These are phyloP conservation scores for Fulmarus glacialis DNA, from an alignment of 2,113 vertebrate species.

Conservation along the genomic window DNA sequence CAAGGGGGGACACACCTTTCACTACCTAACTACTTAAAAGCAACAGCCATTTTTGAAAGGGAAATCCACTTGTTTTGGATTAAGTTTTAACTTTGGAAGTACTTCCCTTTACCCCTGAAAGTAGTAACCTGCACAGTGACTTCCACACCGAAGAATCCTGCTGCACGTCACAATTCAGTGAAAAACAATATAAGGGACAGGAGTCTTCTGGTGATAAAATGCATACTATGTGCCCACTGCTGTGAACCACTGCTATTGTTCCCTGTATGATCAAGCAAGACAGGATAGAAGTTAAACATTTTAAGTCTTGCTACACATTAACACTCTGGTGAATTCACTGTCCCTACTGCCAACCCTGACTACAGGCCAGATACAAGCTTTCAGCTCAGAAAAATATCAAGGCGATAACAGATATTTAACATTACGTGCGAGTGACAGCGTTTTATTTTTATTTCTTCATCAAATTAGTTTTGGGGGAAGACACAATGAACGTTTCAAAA, in stretches of 20 bases:
- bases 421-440: fast-evolving
- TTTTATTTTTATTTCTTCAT: not conserved
- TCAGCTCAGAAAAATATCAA: not conserved
- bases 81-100: not conserved
- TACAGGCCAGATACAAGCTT: not conserved
- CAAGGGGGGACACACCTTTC: not conserved
- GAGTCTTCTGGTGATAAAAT: not conserved
- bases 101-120: not conserved
- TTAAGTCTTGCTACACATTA: fast-evolving
- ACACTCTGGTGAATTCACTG: fast-evolving
- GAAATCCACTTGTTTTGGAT: not conserved
- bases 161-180: not conserved
- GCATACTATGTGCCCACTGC: not conserved
- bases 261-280: fast-evolving
- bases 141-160: not conserved
- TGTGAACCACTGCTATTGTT: not conserved
- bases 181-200: not conserved
- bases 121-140: not conserved
- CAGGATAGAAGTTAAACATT: not conserved
- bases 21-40: not conserved
- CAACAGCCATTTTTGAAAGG: not conserved
- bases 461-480: not conserved
- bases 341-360: not conserved
- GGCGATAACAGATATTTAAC: not conserved
- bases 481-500: fast-evolving